Conservation (phyloP, 1,140 invertebrate species). For the Lepidurus packardi region DNA sequence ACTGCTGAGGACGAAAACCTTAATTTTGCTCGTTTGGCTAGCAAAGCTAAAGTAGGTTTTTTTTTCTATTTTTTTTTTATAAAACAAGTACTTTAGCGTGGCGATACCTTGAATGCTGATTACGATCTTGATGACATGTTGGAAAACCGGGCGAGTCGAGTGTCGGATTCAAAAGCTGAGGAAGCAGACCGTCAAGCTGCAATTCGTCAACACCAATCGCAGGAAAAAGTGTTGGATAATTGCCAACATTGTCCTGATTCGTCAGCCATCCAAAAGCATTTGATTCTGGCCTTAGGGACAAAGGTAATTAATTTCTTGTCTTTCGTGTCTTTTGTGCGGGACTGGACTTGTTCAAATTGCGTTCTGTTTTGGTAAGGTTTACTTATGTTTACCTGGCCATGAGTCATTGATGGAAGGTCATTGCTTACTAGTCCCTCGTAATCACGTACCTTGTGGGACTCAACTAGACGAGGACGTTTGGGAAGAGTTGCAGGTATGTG, state of each 20-base stretch:
- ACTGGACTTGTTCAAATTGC: too few species aligned
- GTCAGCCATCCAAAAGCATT: slow-evolving; percentile 64
- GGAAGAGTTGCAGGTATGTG: slow-evolving; percentile 70
- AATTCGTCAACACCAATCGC: slow-evolving; percentile 64
- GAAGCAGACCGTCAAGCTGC: slow-evolving; percentile 62
- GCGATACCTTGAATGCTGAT: slow-evolving; percentile 61
- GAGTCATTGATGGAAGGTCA: slow-evolving; percentile 77
- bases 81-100: slow-evolving; percentile 44
- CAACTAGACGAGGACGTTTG: slow-evolving; percentile 88
- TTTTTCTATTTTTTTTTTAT: not conserved
- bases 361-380: slow-evolving; percentile 43
- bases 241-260: slow-evolving; percentile 80
- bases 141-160: slow-evolving; percentile 61
- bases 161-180: slow-evolving; percentile 55
- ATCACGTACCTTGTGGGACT: slow-evolving; percentile 70
- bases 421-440: slow-evolving; percentile 78
- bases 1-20: slow-evolving; percentile 73
- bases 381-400: slow-evolving; percentile 69
- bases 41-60: slow-evolving; percentile 49
- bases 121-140: slow-evolving; percentile 82
- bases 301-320: slow-evolving; percentile 51
- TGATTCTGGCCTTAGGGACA: slow-evolving; percentile 73
- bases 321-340: not conserved
- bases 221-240: slow-evolving; percentile 64
- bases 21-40: slow-evolving; percentile 68